phyloP scores from a whole-genome alignment of 2,113 vertebrate genomes.

The Notothenia rossii region DNA sequence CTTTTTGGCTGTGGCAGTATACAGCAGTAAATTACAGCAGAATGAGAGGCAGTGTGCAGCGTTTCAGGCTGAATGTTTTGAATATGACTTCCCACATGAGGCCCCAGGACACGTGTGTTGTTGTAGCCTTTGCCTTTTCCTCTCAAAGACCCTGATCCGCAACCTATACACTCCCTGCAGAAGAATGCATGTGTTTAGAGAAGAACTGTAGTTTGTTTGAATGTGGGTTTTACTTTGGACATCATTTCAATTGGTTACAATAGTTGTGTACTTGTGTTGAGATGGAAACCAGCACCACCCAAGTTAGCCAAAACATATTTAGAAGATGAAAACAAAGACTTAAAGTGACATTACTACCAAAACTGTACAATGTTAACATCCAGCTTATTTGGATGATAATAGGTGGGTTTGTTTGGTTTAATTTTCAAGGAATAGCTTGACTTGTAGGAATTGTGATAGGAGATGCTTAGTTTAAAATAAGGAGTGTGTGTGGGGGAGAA shows the following conservation, averaged over 20 bases:
- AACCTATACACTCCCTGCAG: neutral
- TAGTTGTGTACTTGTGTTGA: neutral
- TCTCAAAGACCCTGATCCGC: neutral
- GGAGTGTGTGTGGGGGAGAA: too few relatives aligned
- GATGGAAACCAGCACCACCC: neutral
- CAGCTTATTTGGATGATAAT: too few relatives aligned
- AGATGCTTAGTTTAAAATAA: too few relatives aligned
- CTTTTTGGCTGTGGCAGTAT: slow-evolving; percentile 23
- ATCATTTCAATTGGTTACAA: neutral
- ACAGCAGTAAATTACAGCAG: slow-evolving; percentile 34
- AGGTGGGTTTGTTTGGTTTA: too few relatives aligned
- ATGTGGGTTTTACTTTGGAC: neutral
- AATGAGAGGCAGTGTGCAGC: slow-evolving; percentile 6
- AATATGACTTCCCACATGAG: slow-evolving; percentile 28
- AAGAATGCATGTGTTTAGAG: slow-evolving; percentile 29
- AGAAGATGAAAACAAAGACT: too few relatives aligned
- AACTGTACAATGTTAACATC: too few relatives aligned
- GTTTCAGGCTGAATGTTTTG: slow-evolving; percentile 28
- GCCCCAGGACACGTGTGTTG: slow-evolving; percentile 9
- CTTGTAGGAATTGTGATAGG: too few relatives aligned
- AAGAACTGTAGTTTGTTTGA: slow-evolving; percentile 14
- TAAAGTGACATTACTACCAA: too few relatives aligned
- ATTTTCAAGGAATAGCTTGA: too few relatives aligned
- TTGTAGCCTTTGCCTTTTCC: slow-evolving; percentile 23
- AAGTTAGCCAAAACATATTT: too few relatives aligned